A percentile compares a stretch with the other conserved stretches of the same genome.
These are phyloP conservation scores for Lathamus discolor DNA, from an alignment of 2,113 vertebrate genomes.

Conservation along the genomic window DNA sequence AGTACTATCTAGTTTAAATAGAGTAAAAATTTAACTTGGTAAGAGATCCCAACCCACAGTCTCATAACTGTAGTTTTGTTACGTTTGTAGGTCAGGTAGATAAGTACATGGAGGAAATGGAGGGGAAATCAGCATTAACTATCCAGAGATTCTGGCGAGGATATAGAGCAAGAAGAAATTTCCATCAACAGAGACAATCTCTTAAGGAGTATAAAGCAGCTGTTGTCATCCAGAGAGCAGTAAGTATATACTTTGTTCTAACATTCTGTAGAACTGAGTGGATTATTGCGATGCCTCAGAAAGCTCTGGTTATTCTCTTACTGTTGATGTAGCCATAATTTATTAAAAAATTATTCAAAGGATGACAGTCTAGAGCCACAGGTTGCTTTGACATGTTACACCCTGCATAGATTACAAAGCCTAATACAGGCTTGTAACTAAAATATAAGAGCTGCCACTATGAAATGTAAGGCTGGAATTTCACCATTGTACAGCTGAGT, in stretches of 20 bases:
- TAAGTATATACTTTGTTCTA: slow-evolving; percentile 57
- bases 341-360: neutral
- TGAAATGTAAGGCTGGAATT: neutral
- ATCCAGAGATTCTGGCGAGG: slow-evolving; percentile 93
- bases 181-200: slow-evolving; percentile 72
- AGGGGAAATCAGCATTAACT: slow-evolving; percentile 83
- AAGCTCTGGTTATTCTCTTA: neutral
- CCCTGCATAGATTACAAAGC: neutral
- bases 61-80: slow-evolving; percentile 4
- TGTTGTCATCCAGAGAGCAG: slow-evolving; percentile 86
- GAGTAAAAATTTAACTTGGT: neutral
- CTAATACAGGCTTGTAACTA: neutral
- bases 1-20: neutral
- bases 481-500: neutral
- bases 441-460: neutral
- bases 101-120: slow-evolving; percentile 82
- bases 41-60: neutral
- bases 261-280: neutral
- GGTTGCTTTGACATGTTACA: neutral
- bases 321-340: neutral
- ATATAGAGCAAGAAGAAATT: slow-evolving; percentile 78
- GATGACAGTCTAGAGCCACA: neutral
- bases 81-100: slow-evolving; percentile 79
- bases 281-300: neutral
- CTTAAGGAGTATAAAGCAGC: slow-evolving; percentile 84